Conservation (phyloP, 2,888 invertebrate genomes). For the Agrochola litura region DNA sequence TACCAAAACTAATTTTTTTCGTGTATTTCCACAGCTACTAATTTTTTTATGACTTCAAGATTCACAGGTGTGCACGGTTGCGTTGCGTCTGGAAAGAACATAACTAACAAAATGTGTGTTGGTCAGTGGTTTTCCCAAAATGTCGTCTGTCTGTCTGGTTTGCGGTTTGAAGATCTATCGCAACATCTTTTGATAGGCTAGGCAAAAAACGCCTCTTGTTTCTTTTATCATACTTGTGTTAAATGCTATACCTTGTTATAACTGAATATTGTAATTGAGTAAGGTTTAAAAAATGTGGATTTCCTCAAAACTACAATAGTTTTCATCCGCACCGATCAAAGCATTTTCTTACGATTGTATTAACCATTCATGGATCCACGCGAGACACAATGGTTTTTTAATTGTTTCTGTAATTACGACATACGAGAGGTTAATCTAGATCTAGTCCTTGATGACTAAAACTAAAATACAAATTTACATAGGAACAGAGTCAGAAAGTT, state of each 20-base stretch:
- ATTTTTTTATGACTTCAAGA: not conserved
- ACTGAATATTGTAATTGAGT: conserved; percentile 4
- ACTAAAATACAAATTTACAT: not conserved
- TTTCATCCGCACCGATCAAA: no score
- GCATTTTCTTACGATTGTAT: not conserved
- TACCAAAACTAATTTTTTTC: not conserved
- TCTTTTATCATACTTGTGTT: conserved; percentile 12
- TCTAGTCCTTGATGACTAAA: not conserved
- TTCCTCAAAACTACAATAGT: no score
- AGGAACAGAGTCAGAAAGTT: not conserved
- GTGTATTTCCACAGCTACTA: not conserved
- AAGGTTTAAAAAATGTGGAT: conserved; percentile 4
- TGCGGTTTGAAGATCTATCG: conserved; percentile 48
- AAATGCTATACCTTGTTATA: conserved; percentile 27
- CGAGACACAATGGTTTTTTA: no score
- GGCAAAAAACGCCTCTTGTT: conserved; percentile 21
- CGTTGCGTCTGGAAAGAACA: not conserved
- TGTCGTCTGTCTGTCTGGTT: conserved; percentile 36
- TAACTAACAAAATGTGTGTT: not conserved
- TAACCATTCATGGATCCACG: no score
- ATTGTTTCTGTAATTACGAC: no score
- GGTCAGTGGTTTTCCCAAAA: conserved; percentile 37
- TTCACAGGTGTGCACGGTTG: not conserved
- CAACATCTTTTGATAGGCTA: conserved; percentile 33
- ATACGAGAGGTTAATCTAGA: no score